Evolutionary conservation across 2,113 vertebrate species (phyloP), one percentile per base, ranked within the genome.

Genomic region (Leptobrachium ailaonicum): DNA sequence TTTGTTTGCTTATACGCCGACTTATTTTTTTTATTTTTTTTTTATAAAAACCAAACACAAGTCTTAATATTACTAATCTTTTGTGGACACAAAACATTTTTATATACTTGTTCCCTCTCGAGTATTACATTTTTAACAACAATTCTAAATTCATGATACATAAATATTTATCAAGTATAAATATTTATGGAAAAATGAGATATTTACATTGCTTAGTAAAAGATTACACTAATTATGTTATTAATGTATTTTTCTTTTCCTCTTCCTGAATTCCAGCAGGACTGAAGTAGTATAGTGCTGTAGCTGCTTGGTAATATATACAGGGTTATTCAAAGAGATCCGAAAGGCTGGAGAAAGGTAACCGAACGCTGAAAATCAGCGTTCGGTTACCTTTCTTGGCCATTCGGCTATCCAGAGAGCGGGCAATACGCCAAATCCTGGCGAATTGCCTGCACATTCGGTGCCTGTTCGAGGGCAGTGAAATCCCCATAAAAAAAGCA

Each of bases 111-210:
- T 40, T 40, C 64, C 66, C 50, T 6, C 66, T 10, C 8, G 42
- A 69, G 66, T 50, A 67, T n/a, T 6, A 63, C 63, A 44, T 56
- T 64, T 40, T 53, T 20, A 54, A 20, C 63, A 76, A 56, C 64
- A 58, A 69, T 58, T 77, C 74, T 14, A 63, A 66, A 53, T 56
- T 40, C 53, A 77, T 41, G 14, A 50, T 68, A n/a, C 41, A 77
- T 77, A 77, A 77, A 77, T 77, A 77, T 77, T 56, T 77, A 77
- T 68, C 50, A 42, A 3, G 13, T 45, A 68, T 77, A 69, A 77
- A 77, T 77, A 77, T 77, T 69, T 77, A 77, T 77, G 56, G 50
- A 58, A 41, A 44, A 58, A 53, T 64, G 20, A 69, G 40, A 54
- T 73, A 66, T 77, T 77, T 44, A 77, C 64, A 9, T 58, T 77